phyloP scores from a whole-genome alignment of 2,888 invertebrate species.

The Gortyna flavago region DNA sequence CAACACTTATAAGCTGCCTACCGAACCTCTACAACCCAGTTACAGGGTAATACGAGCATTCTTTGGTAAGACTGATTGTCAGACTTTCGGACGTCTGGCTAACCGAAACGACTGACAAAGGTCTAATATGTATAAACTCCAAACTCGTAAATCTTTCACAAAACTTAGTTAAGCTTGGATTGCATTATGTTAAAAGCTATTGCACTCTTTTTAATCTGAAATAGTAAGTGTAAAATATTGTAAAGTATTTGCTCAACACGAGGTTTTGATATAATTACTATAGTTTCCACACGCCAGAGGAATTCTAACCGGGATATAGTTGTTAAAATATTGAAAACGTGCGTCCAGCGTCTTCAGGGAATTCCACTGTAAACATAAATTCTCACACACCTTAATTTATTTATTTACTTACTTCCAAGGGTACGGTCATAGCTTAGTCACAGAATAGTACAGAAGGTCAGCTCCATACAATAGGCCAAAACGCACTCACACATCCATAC shows the following conservation, averaged over 20 bases:
- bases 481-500: not conserved
- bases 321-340: slow-evolving; percentile 59
- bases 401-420: slow-evolving; percentile 69
- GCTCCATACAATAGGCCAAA: not conserved
- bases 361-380: slow-evolving; percentile 68
- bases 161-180: too few relatives aligned
- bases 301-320: slow-evolving; percentile 15
- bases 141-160: too few relatives aligned
- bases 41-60: not conserved
- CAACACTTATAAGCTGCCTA: not conserved
- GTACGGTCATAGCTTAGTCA: slow-evolving; percentile 43
- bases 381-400: slow-evolving; percentile 68
- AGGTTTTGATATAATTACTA: slow-evolving; percentile 1
- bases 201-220: not conserved
- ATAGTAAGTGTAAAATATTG: not conserved
- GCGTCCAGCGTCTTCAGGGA: slow-evolving; percentile 50
- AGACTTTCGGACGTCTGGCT: not conserved
- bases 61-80: too few relatives aligned
- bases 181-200: too few relatives aligned
- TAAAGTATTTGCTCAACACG: not conserved
- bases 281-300: slow-evolving; percentile 15
- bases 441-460: slow-evolving; percentile 21
- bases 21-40: not conserved
- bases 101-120: too few relatives aligned
- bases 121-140: too few relatives aligned